Conservation (phyloP, 2,113 vertebrate species). For the Sinosuthora webbiana region DNA sequence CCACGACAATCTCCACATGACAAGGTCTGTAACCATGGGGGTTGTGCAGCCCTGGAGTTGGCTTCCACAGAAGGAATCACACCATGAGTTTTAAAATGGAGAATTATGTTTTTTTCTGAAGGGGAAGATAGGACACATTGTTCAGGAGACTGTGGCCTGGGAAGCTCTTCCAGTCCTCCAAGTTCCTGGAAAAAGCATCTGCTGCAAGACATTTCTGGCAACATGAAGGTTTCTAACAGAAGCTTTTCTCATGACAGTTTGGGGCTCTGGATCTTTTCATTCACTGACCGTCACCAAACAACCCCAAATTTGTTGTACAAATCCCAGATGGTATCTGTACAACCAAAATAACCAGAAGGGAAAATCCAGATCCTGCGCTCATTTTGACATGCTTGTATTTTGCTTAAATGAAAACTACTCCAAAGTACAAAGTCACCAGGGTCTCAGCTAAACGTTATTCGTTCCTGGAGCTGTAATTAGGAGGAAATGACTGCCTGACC, state of each 20-base stretch:
- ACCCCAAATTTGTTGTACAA: neutral
- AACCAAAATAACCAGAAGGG: neutral
- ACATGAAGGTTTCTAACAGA: neutral
- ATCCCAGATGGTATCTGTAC: neutral
- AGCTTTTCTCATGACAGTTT: neutral
- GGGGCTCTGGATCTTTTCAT: neutral
- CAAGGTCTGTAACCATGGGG: neutral
- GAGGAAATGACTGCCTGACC: constrained; percentile 14
- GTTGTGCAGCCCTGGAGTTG: neutral
- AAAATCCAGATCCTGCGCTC: neutral
- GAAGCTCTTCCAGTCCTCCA: neutral
- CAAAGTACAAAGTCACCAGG: neutral
- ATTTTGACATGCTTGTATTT: neutral
- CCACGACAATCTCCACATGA: neutral
- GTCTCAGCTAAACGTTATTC: neutral
- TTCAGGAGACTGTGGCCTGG: neutral
- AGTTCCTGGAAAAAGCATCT: neutral
- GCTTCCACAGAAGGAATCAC: neutral
- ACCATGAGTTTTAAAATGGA: neutral
- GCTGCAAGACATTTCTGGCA: neutral
- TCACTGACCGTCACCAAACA: neutral
- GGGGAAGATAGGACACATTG: neutral
- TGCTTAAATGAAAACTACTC: neutral
- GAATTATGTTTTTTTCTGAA: neutral
- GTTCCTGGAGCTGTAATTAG: neutral